A percentile compares a stretch with the other conserved stretches of the same genome.
phyloP scores from a whole-genome alignment of 23 tunicate species.

The Trididemnum clinides region DNA sequence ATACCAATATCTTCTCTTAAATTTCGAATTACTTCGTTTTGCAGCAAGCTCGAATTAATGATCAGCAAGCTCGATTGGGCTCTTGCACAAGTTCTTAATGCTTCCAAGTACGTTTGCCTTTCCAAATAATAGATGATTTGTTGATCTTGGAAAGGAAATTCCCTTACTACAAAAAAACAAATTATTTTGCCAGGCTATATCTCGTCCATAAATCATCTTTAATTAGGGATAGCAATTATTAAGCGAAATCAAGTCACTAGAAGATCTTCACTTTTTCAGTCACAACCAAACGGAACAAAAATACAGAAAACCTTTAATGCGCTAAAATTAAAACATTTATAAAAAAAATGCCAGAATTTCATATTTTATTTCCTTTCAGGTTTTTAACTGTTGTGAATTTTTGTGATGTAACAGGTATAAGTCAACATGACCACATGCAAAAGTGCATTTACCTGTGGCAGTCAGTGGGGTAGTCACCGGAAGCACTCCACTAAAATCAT shows the following conservation, averaged over 20 bases:
- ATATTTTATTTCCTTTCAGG: no score
- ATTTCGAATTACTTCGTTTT: conserved; percentile 11
- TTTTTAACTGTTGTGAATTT: not conserved
- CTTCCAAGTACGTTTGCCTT: conserved; percentile 7
- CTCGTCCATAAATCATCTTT: no score
- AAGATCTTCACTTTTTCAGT: no score
- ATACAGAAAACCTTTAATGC: no score
- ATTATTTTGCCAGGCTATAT: no score
- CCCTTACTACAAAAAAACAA: no score
- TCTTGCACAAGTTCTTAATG: not conserved
- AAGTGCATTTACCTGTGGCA: not conserved
- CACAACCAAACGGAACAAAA: no score
- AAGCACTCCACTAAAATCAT: not conserved
- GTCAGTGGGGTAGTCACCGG: not conserved
- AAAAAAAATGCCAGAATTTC: no score
- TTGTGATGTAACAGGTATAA: not conserved
- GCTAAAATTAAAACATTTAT: no score
- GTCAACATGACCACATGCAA: not conserved
- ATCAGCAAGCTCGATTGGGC: not conserved
- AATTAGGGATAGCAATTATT: no score
- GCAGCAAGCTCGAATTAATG: conserved; percentile 19
- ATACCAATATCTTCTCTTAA: conserved; percentile 33
- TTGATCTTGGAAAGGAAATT: conserved; percentile 20
- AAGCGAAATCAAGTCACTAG: no score
- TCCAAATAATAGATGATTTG: conserved; percentile 1